Percentiles rank a stretch among this genome's conserved stretches.
Conservation (phyloP, 2,888 invertebrate genomes). For the Harmothoe impar region DNA sequence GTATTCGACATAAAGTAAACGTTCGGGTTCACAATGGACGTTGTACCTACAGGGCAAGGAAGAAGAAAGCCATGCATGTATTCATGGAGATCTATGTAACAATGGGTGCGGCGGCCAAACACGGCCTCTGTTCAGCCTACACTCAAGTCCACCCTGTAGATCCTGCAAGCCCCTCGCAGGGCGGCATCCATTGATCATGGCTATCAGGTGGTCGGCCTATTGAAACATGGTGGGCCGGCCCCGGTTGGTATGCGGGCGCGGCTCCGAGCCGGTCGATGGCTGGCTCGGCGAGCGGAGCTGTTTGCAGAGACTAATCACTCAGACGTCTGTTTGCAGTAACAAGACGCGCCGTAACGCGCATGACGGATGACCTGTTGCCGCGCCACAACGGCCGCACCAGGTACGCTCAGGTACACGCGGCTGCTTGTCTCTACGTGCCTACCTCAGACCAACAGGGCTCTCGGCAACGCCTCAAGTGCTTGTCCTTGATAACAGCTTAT, state of each 20-base stretch:
- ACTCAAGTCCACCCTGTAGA: background rate
- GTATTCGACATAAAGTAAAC: too few relatives aligned
- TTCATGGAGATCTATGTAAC: too few relatives aligned
- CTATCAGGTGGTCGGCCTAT: constrained; percentile 23
- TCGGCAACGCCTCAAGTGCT: too few relatives aligned
- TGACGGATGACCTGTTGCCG: constrained; percentile 52
- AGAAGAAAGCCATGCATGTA: too few relatives aligned
- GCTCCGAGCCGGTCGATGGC: background rate
- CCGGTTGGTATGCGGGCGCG: constrained; percentile 28
- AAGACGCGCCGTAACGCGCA: background rate
- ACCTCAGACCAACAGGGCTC: too few relatives aligned
- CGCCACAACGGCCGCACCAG: background rate
- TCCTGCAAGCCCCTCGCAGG: background rate
- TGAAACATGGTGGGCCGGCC: constrained; percentile 6
- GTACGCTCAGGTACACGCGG: background rate
- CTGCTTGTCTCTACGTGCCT: background rate
- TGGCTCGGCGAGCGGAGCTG: background rate
- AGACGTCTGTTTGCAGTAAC: constrained; percentile 27
- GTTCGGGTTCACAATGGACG: too few relatives aligned
- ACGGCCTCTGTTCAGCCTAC: background rate
- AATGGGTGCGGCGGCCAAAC: too few relatives aligned
- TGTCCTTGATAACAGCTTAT: too few relatives aligned
- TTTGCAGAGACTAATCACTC: constrained; percentile 11
- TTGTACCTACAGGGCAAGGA: too few relatives aligned
- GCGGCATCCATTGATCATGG: constrained; percentile 16